phyloP scores from a whole-genome alignment of 2,888 invertebrate genomes.

The Bimastos eiseni region DNA sequence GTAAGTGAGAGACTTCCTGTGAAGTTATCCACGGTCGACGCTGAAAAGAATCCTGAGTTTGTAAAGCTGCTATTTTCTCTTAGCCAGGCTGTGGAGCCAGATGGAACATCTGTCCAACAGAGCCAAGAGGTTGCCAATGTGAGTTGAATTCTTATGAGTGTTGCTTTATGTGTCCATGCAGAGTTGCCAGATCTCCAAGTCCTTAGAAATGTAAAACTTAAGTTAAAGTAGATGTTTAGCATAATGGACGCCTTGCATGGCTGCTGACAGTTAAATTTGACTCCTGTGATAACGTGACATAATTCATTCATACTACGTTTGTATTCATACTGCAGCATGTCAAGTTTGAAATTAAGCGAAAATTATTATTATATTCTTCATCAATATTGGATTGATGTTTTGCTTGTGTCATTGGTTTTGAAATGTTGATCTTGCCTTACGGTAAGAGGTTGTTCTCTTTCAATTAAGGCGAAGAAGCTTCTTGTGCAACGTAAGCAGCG shows the following conservation, averaged over 20 bases:
- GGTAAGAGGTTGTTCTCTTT: neutral
- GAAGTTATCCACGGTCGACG: conserved; percentile 44
- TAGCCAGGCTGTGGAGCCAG: conserved; percentile 42
- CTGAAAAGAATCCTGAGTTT: conserved; percentile 49
- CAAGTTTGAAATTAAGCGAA: no score
- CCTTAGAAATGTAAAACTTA: no score
- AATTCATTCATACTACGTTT: no score
- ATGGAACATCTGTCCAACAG: conserved; percentile 42
- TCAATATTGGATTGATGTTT: neutral
- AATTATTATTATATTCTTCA: no score
- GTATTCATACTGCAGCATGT: no score
- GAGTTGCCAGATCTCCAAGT: no score
- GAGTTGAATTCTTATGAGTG: neutral
- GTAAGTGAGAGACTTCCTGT: conserved; percentile 46
- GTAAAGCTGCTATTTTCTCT: conserved; percentile 45
- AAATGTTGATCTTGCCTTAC: neutral
- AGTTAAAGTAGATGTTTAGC: no score
- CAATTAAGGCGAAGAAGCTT: conserved; percentile 50
- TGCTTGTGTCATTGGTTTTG: neutral
- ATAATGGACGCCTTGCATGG: no score
- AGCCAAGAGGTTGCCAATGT: conserved; percentile 47
- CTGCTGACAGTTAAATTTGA: no score
- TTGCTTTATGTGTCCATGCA: no score
- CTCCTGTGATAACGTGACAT: no score
- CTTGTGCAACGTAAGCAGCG: conserved; percentile 50